Evolutionary conservation across 2,888 invertebrate genomes (phyloP), one percentile per base, ranked within the genome.

Genomic region (Drosophila acutilabella): DNA sequence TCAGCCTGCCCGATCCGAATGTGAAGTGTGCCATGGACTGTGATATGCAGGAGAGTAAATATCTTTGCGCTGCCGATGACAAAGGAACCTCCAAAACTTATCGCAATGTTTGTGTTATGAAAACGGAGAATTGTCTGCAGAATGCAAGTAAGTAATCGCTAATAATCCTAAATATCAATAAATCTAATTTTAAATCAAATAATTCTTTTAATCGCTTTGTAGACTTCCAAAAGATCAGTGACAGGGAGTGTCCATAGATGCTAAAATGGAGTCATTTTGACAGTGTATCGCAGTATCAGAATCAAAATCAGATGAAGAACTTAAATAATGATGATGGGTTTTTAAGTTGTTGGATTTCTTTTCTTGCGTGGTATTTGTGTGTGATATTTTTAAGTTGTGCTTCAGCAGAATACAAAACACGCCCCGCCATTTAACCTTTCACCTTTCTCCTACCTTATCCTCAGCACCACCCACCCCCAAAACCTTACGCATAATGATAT

Each of bases 221-320:
- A 92, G 92, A 89, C 75, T 92, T 91, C 78, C 92, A 92, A 81
- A 92, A 92, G 75, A 92, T 92, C 71, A 90, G 89, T 66, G 92
- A 92, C 67, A 91, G 90, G 64, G 90, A 90, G 76, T 92, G 92
- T 88, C 92, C 92, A 50, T 92, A 92, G 85, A 93, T 77, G 80
- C 78, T 80, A 73, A 42, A 42, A 65, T 59, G 60, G 68, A 65
- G 57, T 59, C 64, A 57, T 64, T 69, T 73, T 68, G 69, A 67
- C 74, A 68, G 64, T 59, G 53, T 30, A 30, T 30, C 64, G 60
- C 65, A 66, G 71, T 70, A 70, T 62, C 64, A 51, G 65, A 71
- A 56, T 62, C 64, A 51, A 64, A 71, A 56, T 53, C 52, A 78
- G 67, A 68, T 68, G 47, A 66, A 48, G 11, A 72, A 71, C 58